These are phyloP conservation scores for Cheilosia grossa DNA, from an alignment of 2,888 invertebrate species.

Conservation along the genomic window DNA sequence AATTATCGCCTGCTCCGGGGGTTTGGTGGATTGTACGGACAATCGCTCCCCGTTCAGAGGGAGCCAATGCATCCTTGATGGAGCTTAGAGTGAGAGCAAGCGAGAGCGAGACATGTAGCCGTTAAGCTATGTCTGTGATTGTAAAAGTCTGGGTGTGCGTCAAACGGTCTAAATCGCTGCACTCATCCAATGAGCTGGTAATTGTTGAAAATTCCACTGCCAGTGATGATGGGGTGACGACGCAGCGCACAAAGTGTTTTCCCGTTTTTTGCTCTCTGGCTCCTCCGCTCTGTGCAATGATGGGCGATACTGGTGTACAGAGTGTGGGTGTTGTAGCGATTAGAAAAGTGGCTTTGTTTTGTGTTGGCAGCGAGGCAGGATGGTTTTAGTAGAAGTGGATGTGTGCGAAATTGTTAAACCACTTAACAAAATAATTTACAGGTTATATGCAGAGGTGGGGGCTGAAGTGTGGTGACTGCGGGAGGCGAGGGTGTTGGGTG, in stretches of 20 bases:
- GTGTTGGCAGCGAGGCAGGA: slow-evolving; percentile 12
- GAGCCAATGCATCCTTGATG: slow-evolving; percentile 42
- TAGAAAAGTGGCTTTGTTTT: slow-evolving; percentile 63
- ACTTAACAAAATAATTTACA: slow-evolving; percentile 68
- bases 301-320: no score
- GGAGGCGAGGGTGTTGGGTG: not conserved
- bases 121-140: slow-evolving; percentile 42
- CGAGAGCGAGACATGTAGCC: slow-evolving; percentile 1
- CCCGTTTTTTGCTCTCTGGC: slow-evolving; percentile 9
- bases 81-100: slow-evolving; percentile 27
- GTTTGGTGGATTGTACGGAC: slow-evolving; percentile 40
- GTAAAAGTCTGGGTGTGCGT: slow-evolving; percentile 59
- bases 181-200: slow-evolving; percentile 74
- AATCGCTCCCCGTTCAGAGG: slow-evolving; percentile 2
- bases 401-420: slow-evolving; percentile 61
- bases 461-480: not conserved
- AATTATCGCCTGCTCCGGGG: slow-evolving; percentile 65
- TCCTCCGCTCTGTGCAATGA: not conserved
- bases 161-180: slow-evolving; percentile 70
- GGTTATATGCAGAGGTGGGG: slow-evolving; percentile 1
- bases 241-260: slow-evolving; percentile 38
- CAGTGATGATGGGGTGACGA: slow-evolving; percentile 40
- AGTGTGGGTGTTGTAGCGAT: slow-evolving; percentile 50
- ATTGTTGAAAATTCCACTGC: slow-evolving; percentile 61
- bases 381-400: slow-evolving; percentile 21